Conservation (phyloP, 2,113 vertebrate species). For the Salvelinus alpinus region DNA sequence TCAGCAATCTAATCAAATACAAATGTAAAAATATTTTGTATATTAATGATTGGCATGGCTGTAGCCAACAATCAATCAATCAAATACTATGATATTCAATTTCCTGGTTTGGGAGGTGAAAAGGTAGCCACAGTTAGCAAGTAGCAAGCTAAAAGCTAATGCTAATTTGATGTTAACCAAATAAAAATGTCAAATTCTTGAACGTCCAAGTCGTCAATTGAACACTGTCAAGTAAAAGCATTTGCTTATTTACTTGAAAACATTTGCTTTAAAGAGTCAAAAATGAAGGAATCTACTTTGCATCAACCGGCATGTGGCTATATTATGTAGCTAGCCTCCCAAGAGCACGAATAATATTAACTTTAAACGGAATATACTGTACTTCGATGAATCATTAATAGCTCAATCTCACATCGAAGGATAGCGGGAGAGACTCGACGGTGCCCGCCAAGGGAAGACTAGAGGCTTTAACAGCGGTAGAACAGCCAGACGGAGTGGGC, state of each 20-base stretch:
- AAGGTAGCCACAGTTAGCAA: slow-evolving; percentile 65
- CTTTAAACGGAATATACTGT: slow-evolving; percentile 33
- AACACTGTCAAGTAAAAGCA: not conserved
- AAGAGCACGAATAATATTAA: slow-evolving; percentile 45
- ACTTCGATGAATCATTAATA: slow-evolving; percentile 36
- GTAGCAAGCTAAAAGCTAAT: slow-evolving; percentile 63
- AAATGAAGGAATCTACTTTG: not conserved
- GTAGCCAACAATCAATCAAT: slow-evolving; percentile 22
- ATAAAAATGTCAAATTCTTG: not conserved
- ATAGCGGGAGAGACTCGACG: slow-evolving; percentile 37
- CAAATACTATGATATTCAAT: slow-evolving; percentile 26
- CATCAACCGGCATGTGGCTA: slow-evolving; percentile 34
- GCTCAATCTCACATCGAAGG: slow-evolving; percentile 55
- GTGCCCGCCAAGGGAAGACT: slow-evolving; percentile 13
- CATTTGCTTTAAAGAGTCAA: not conserved
- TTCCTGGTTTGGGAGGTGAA: slow-evolving; percentile 60
- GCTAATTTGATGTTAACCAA: slow-evolving; percentile 32
- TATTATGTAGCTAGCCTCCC: slow-evolving; percentile 27
- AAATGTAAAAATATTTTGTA: not conserved
- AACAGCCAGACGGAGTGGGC: slow-evolving; percentile 34
- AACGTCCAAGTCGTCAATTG: not conserved
- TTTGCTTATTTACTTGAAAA: not conserved
- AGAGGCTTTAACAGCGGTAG: slow-evolving; percentile 9
- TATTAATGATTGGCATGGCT: not conserved
- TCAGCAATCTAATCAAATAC: not conserved